These are phyloP conservation scores for Psephotus haematonotus DNA, from an alignment of 2,113 vertebrate species.

Conservation along the genomic window DNA sequence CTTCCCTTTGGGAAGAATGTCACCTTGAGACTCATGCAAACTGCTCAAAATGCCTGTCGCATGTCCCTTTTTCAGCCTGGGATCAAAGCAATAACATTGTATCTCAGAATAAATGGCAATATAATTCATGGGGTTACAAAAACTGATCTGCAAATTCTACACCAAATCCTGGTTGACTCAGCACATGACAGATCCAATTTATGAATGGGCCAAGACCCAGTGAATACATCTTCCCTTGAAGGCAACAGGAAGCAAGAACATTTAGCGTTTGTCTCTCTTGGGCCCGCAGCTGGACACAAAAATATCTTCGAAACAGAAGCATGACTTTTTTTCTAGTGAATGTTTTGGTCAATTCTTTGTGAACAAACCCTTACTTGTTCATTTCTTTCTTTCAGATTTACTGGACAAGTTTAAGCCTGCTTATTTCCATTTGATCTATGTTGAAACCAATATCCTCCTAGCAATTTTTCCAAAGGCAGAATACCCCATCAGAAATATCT, in stretches of 20 bases:
- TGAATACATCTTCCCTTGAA: not conserved
- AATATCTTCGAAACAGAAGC: not conserved
- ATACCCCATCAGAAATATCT: not conserved
- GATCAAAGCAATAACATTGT: not conserved
- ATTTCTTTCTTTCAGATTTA: not conserved
- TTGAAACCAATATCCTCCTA: not conserved
- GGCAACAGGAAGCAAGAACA: not conserved
- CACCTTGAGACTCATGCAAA: accelerated
- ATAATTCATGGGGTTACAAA: not conserved
- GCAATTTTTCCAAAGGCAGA: not conserved
- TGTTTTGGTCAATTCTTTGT: not conserved
- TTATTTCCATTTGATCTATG: not conserved
- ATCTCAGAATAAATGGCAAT: not conserved
- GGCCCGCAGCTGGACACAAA: not conserved
- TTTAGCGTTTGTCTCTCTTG: not conserved
- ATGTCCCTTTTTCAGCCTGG: not conserved
- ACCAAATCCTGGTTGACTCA: not conserved
- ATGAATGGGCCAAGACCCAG: not conserved
- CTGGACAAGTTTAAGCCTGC: not conserved
- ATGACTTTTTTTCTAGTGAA: not conserved
- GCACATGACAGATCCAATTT: not conserved
- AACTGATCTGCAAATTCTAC: not conserved
- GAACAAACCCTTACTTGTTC: not conserved
- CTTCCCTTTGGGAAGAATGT: not conserved
- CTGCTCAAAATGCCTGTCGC: not conserved